phyloP scores from a whole-genome alignment of 2,113 vertebrate genomes.

The Labeo catla region DNA sequence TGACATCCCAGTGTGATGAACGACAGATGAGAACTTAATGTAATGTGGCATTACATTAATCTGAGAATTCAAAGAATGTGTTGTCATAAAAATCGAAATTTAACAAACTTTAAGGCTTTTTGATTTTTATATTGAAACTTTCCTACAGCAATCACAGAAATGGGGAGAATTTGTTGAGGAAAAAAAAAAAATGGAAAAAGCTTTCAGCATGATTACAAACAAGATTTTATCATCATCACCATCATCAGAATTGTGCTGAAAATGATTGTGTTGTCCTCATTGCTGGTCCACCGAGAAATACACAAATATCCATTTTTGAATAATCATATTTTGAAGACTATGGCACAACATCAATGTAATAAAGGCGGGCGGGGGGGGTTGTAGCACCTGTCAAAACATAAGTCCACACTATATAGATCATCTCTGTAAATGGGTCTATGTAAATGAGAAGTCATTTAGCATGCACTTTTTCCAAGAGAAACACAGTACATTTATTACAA shows the following conservation, averaged over 20 bases:
- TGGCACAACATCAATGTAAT: background rate
- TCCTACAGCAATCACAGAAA: background rate
- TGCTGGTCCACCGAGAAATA: background rate
- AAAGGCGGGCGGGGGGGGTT: background rate
- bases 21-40: background rate
- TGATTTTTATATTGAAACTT: background rate
- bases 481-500: background rate
- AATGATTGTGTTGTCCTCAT: background rate
- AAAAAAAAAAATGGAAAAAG: background rate
- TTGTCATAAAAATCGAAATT: background rate
- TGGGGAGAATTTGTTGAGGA: background rate
- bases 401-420: background rate
- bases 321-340: background rate
- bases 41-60: background rate
- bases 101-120: background rate
- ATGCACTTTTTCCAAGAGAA: background rate
- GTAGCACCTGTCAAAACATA: background rate
- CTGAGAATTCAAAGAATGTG: background rate
- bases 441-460: conserved; percentile 4
- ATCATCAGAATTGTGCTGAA: background rate
- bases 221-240: background rate
- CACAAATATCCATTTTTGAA: background rate
- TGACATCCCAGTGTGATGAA: background rate
- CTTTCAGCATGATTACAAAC: background rate
- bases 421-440: conserved; percentile 9